Evolutionary conservation across 2,888 invertebrate genomes (phyloP).

Genomic region (Thysanoteuthis rhombus): DNA sequence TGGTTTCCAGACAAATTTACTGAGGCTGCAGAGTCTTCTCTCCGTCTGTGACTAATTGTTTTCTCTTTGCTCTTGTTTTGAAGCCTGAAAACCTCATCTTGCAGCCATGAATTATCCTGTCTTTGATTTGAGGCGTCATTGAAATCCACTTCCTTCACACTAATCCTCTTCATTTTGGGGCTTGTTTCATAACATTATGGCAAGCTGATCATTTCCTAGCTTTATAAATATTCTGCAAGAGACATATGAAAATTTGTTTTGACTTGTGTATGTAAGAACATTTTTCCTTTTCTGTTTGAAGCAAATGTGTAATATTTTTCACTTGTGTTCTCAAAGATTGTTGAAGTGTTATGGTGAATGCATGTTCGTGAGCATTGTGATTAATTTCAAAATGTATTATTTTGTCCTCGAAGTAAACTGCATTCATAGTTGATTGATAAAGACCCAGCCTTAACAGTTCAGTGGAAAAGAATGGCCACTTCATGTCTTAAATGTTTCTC

Average conservation of each 20-base stretch:
- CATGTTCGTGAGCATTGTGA: neutral
- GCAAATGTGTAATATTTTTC: neutral
- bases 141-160: too few species aligned
- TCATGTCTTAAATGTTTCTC: neutral
- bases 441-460: conserved; percentile 1
- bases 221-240: neutral
- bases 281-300: neutral
- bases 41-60: too few species aligned
- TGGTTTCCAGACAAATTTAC: too few species aligned
- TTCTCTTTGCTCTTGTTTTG: too few species aligned
- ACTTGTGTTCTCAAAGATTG: neutral
- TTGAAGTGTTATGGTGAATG: neutral
- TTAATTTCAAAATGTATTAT: too few species aligned
- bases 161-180: too few species aligned
- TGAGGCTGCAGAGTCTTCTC: too few species aligned
- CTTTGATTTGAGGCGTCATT: too few species aligned
- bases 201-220: neutral
- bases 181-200: too few species aligned
- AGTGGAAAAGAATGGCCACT: neutral
- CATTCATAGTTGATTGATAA: neutral
- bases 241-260: neutral
- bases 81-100: too few species aligned
- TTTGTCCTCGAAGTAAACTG: neutral
- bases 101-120: too few species aligned
- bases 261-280: neutral